phyloP scores from a whole-genome alignment of 2,888 invertebrate species.

The Lamellibrachia columna region DNA sequence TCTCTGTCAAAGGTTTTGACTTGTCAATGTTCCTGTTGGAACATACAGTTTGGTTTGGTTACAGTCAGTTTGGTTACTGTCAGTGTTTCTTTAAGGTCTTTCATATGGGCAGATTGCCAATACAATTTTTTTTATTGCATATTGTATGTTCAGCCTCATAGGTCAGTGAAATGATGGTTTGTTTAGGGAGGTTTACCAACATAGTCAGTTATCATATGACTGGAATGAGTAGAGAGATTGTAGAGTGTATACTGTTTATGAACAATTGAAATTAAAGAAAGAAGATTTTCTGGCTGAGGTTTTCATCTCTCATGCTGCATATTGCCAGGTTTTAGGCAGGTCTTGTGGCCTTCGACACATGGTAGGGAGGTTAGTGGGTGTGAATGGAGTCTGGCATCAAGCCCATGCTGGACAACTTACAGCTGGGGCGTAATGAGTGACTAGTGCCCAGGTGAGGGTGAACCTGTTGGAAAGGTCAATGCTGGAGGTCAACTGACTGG shows the following conservation, averaged over 20 bases:
- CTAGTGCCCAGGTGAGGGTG: conserved; percentile 23
- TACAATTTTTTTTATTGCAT: background rate
- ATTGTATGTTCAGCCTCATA: background rate
- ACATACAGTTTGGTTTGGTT: background rate
- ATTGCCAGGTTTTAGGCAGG: conserved; percentile 7
- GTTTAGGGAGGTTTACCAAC: background rate
- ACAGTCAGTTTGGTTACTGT: background rate
- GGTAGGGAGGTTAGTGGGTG: conserved; percentile 21
- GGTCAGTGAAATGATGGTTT: conserved; percentile 13
- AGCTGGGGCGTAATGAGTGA: conserved; percentile 17
- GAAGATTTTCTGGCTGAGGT: background rate
- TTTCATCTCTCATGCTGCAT: background rate
- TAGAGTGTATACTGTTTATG: background rate
- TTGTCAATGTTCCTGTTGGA: background rate
- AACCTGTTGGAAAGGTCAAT: conserved; percentile 20
- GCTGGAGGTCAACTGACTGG: conserved; percentile 20
- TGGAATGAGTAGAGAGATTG: conserved; percentile 17
- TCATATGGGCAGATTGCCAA: conserved; percentile 14
- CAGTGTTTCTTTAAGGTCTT: background rate
- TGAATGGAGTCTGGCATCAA: conserved; percentile 13
- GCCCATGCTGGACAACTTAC: conserved; percentile 14
- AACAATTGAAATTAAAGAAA: background rate
- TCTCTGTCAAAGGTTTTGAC: background rate
- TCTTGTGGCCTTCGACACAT: background rate
- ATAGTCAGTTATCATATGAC: conserved; percentile 19